Base-by-base conservation (phyloP, 2,113 vertebrate genomes). In the Rhinolophus sinicus region DNA sequence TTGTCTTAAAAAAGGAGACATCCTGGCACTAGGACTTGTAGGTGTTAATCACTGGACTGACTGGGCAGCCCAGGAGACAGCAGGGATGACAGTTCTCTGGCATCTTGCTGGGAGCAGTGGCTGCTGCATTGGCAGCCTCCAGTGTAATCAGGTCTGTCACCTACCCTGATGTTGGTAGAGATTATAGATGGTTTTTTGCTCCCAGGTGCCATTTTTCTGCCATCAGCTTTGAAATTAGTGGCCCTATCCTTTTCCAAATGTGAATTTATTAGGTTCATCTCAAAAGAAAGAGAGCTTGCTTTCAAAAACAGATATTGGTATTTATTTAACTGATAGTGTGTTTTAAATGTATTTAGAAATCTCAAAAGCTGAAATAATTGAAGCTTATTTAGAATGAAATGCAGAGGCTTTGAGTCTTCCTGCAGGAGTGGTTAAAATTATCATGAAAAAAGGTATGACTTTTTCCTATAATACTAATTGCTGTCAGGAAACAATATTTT, bases 181-280 rank as follows among this genome's bases (percentile, higher is more conserved):
- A 81, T 19, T 56, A 3, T 87, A 47, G 75, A 56, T 40, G 84
- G 77, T 44, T 96, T 98, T 97, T 69, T 89, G 28, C 40, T 65
- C 67, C 85, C 92, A 21, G 56, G 22, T 97, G 84, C 77, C 69
- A 89, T 96, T 97, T 98, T 90, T 78, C 96, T 94, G 77, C 21
- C 40, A 92, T 94, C 95, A 92, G 95, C 96, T 97, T 98, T 97
- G 82, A 96, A 96, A 97, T 88, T 93, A 97, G 58, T 95, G 58
- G 18, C 90, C 97, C 44, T 92, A 0, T 94, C 35, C 18, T 87
- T 80, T 87, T 97, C 92, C 0, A 5, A 94, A 76, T 90, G 73
- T 12, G 35, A 94, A 78, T 60, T 92, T 15, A n/a, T 95, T 93
- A 82, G 94, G 85, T 89, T 91, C 70, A 76, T 93, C 62, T 86